phyloP scores from a whole-genome alignment of 2,797 vertebrate genomes.

The Geotria australis region DNA sequence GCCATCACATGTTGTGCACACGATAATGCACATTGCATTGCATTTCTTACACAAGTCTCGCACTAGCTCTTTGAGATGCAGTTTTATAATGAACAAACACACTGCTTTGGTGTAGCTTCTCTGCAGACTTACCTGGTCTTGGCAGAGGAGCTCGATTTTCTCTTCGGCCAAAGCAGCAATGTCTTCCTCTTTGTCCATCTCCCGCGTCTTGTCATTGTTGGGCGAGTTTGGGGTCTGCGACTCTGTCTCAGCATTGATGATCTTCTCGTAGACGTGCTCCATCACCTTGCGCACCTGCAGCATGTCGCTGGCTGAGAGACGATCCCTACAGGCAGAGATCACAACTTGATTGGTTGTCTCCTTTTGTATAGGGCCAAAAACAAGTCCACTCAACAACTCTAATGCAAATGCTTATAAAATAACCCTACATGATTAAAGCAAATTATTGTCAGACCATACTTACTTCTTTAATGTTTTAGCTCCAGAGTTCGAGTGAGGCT shows the following conservation, averaged over 20 bases:
- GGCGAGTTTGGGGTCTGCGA: slow-evolving; percentile 96
- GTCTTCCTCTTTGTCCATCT: slow-evolving; percentile 92
- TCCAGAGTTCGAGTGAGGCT: slow-evolving; percentile 90
- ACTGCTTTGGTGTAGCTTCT: no score
- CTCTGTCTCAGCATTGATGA: slow-evolving; percentile 88
- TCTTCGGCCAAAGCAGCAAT: slow-evolving; percentile 80
- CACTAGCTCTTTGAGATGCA: no score
- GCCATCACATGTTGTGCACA: no score
- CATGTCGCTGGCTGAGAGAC: slow-evolving; percentile 93
- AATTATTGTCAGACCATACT: slow-evolving; percentile 8
- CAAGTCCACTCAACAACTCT: no score
- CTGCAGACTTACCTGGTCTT: slow-evolving; percentile 45
- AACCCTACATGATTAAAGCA: no score
- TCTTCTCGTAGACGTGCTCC: slow-evolving; percentile 97
- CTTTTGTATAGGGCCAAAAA: no score
- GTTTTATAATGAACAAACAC: no score
- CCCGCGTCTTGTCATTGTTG: slow-evolving; percentile 75
- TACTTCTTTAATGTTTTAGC: slow-evolving; percentile 98
- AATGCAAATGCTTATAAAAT: no score
- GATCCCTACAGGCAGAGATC: slow-evolving; percentile 23
- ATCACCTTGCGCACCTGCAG: slow-evolving; percentile 94
- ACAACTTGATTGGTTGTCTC: background rate
- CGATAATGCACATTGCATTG: no score
- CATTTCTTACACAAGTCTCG: no score
- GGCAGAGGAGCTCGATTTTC: slow-evolving; percentile 91